Base-by-base conservation (phyloP, 30 jellyfish, hydroid and myxozoan species). In the Rhopilema esculentum region DNA sequence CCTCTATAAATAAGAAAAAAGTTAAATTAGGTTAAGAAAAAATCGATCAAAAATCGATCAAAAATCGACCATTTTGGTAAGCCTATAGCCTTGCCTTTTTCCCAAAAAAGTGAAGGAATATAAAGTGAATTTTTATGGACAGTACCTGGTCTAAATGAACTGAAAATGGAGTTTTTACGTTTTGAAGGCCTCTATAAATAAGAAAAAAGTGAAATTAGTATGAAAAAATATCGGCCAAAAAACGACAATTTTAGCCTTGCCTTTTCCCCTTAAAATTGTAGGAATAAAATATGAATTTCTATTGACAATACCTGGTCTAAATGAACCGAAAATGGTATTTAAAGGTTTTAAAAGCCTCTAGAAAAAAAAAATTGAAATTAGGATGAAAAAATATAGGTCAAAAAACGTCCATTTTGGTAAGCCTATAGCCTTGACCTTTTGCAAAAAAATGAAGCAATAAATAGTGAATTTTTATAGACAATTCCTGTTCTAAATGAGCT, bases 31-130 rank as follows among this genome's bases (percentile, higher is more conserved):
- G n/a, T n/a, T n/a, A n/a, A n/a, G n/a, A n/a, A n/a, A n/a, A n/a
- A n/a, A n/a, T n/a, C n/a, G n/a, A n/a, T n/a, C n/a, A n/a, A n/a
- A n/a, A n/a, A n/a, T 40, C 12, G 57, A 12, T 40, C 57, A 12
- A 40, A 40, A 63, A 19, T 8, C 29, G 73, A 17, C 7, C 73
- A 63, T 63, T 63, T 63, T n/a, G n/a, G 8, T 24, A 63, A 63
- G 73, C 8, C 73, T 63, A 63, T 63, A 63, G 73, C 73, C 73
- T 63, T 63, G 30, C 73, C 17, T 63, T 63, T 19, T 63, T 4
- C 8, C 8, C 73, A 63, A n/a, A 63, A 19, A 19, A 4, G 17
- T 7, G 29, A 7, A 63, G 73, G 4, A n/a, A n/a, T n/a, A n/a
- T n/a, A n/a, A n/a, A n/a, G n/a, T n/a, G n/a, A n/a, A n/a, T n/a